phyloP scores from a whole-genome alignment of 2,797 vertebrate species.

The Prunella strophiata region DNA sequence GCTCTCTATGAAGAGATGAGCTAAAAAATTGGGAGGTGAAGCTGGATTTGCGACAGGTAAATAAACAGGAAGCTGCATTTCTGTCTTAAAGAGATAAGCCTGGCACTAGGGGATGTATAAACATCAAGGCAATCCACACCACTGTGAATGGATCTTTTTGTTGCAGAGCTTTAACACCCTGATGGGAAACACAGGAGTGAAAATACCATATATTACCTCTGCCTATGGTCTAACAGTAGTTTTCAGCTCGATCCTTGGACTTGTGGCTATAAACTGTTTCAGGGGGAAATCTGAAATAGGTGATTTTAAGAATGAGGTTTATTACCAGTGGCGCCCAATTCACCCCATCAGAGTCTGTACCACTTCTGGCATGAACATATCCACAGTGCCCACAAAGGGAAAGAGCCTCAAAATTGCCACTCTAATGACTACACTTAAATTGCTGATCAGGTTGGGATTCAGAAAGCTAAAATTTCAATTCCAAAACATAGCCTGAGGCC shows the following conservation, averaged over 20 bases:
- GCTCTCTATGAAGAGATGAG: not conserved
- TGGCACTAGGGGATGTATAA: not conserved
- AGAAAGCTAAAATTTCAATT: conserved; percentile 56
- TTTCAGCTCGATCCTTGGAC: not conserved
- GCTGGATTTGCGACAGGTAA: conserved; percentile 13
- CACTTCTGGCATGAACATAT: not conserved
- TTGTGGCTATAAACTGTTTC: not conserved
- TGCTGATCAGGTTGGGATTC: conserved; percentile 37
- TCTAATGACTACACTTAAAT: conserved; percentile 44
- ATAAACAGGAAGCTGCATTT: conserved; percentile 1
- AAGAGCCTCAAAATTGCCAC: not conserved
- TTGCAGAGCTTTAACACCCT: not conserved
- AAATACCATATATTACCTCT: not conserved
- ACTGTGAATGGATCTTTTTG: not conserved
- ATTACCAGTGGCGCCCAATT: not conserved
- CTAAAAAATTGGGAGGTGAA: not conserved
- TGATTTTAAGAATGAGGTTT: conserved; percentile 6
- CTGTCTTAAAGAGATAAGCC: conserved; percentile 35
- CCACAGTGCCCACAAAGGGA: not conserved
- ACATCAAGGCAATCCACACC: not conserved
- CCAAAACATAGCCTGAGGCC: conserved; percentile 51
- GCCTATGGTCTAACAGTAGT: not conserved
- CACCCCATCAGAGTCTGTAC: not conserved
- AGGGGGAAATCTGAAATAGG: not conserved
- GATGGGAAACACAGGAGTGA: not conserved